phyloP scores from a whole-genome alignment of 2,113 vertebrate species.

The Elachura formosa region DNA sequence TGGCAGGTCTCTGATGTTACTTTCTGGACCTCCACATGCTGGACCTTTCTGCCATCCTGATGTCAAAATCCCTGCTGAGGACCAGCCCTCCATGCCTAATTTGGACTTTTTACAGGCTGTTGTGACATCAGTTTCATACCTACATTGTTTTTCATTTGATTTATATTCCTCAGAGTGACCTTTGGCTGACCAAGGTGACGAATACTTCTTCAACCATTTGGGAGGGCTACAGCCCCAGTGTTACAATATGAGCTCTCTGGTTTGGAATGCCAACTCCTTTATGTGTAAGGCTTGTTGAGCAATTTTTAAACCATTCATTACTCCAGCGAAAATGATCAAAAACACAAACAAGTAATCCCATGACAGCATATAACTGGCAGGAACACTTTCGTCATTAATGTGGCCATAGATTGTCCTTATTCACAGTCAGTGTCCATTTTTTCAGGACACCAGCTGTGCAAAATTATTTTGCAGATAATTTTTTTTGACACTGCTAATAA shows the following conservation, averaged over 20 bases:
- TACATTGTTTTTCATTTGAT: conserved; percentile 29
- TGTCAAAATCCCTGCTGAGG: conserved; percentile 1
- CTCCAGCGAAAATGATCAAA: conserved; percentile 48
- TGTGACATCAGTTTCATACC: neutral
- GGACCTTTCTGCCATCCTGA: neutral
- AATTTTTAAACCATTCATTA: conserved; percentile 39
- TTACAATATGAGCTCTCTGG: conserved; percentile 47
- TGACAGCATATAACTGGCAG: conserved; percentile 44
- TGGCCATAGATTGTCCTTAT: conserved; percentile 27
- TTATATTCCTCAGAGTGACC: neutral
- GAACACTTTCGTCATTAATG: conserved; percentile 23
- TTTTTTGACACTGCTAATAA: conserved; percentile 48
- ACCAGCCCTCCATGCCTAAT: neutral
- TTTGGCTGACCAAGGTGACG: conserved; percentile 62
- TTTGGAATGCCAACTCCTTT: conserved; percentile 50
- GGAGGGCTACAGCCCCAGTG: conserved; percentile 16
- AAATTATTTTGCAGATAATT: no score
- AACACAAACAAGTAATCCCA: conserved; percentile 27
- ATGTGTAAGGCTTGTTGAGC: conserved; percentile 1
- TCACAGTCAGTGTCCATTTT: conserved; percentile 29
- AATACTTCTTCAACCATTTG: conserved; percentile 52
- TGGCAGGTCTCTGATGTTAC: neutral
- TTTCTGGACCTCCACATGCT: neutral
- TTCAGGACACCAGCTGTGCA: conserved; percentile 45
- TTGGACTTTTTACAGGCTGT: neutral